Conservation (phyloP, 2,113 vertebrate species). For the Microtus oregoni region DNA sequence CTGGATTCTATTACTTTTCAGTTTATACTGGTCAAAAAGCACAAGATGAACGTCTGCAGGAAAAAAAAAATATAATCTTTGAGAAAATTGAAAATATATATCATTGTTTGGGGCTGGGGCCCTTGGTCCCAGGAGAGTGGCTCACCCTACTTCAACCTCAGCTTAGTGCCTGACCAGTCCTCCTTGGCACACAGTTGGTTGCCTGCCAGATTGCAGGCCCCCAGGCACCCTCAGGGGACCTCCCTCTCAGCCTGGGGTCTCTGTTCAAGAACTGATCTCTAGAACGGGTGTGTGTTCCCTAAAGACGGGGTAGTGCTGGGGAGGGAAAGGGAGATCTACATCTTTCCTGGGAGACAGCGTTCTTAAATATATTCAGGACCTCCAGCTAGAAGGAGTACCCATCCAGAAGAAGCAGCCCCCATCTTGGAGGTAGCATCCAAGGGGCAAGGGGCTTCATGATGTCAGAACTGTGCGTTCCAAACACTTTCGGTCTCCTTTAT, state of each 20-base stretch:
- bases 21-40: conserved; percentile 84
- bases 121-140: not conserved
- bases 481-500: not conserved
- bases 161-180: not conserved
- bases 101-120: conserved; percentile 60
- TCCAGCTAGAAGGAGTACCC: not conserved
- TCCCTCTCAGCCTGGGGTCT: not conserved
- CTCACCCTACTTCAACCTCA: not conserved
- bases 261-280: not conserved
- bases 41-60: conserved; percentile 78
- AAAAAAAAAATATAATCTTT: conserved; percentile 80
- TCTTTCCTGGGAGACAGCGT: not conserved
- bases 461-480: not conserved
- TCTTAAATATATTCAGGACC: not conserved
- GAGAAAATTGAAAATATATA: conserved; percentile 84
- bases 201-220: not conserved
- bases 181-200: not conserved
- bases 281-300: not conserved
- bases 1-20: conserved; percentile 82
- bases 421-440: not conserved
- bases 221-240: not conserved
- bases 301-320: not conserved
- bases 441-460: accelerated
- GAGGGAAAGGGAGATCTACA: too few relatives aligned
- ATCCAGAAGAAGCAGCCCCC: not conserved